A percentile compares a stretch with the other conserved stretches of the same genome.
Evolutionary conservation across 2,888 invertebrate species (phyloP).

Genomic region (Fragum sueziense): DNA sequence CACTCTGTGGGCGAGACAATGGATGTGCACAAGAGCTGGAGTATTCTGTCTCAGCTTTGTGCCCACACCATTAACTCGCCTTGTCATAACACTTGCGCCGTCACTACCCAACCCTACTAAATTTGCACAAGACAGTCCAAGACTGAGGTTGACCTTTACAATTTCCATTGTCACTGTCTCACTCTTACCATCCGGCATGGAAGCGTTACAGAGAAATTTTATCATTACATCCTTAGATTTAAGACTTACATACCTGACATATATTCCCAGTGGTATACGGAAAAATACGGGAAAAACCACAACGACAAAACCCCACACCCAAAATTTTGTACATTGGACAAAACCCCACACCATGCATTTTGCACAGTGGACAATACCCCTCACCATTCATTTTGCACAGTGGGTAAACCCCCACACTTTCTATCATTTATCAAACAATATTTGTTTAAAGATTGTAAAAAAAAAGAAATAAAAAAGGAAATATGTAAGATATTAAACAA

Average conservation of each 20-base stretch:
- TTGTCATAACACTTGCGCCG: constrained; percentile 27
- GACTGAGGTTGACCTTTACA: background rate
- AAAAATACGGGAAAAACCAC: too few relatives aligned
- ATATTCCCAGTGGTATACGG: background rate
- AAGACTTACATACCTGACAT: background rate
- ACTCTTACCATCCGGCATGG: background rate
- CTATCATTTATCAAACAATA: too few relatives aligned
- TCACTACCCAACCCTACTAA: constrained; percentile 33
- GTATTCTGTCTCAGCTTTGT: constrained; percentile 9
- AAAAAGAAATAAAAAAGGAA: too few relatives aligned
- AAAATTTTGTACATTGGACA: too few relatives aligned
- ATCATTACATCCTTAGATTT: background rate
- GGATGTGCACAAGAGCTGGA: constrained; percentile 25
- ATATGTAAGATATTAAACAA: too few relatives aligned
- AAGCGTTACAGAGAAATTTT: constrained; percentile 8
- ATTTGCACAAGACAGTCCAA: background rate
- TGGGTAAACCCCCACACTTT: too few relatives aligned
- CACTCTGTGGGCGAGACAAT: constrained; percentile 33
- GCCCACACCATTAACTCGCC: constrained; percentile 17
- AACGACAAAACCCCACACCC: too few relatives aligned
- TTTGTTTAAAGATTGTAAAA: too few relatives aligned
- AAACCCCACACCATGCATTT: too few relatives aligned
- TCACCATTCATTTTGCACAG: too few relatives aligned
- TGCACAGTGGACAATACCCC: too few relatives aligned
- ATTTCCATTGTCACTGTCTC: background rate